Evolutionary conservation across 2,888 invertebrate species (phyloP).

Genomic region (Notodonta dromedarius): DNA sequence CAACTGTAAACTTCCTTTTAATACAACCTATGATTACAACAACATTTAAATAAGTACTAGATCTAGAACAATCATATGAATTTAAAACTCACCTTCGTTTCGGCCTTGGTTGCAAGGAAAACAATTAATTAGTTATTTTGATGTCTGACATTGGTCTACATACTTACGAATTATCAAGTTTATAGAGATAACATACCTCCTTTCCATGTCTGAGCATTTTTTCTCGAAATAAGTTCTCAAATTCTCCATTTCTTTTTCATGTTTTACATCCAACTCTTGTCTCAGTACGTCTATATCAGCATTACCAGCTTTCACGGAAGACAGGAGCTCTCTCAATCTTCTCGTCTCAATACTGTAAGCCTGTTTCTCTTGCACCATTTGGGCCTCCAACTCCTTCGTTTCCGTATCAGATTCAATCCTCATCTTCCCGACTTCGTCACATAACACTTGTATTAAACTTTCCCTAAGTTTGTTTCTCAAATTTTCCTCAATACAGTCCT

Average conservation of each 20-base stretch:
- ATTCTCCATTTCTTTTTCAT: conserved; percentile 91
- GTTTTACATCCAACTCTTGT: conserved; percentile 86
- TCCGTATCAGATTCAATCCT: conserved; percentile 71
- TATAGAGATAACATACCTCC: conserved; percentile 80
- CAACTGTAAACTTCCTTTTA: no score
- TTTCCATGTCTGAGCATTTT: conserved; percentile 91
- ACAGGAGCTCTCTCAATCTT: conserved; percentile 80
- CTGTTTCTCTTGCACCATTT: conserved; percentile 84
- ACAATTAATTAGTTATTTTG: conserved; percentile 25
- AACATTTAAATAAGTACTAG: no score
- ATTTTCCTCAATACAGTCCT: conserved; percentile 71
- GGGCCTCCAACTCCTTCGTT: conserved; percentile 67
- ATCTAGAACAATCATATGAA: conserved; percentile 8
- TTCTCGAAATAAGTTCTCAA: conserved; percentile 91
- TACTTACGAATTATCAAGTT: conserved; percentile 14
- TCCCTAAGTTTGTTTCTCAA: conserved; percentile 77
- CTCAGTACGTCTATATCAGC: conserved; percentile 82
- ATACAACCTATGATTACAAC: no score
- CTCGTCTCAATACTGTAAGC: conserved; percentile 81
- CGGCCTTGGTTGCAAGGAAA: conserved; percentile 56
- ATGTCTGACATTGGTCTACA: conserved; percentile 16
- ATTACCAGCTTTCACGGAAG: conserved; percentile 83
- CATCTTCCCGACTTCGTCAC: conserved; percentile 81
- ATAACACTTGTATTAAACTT: conserved; percentile 81
- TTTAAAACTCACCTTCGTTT: conserved; percentile 52